Evolutionary conservation across 1,140 invertebrate genomes (phyloP), one percentile per base, ranked within the genome.

Genomic region (Drosophila albomicans): DNA sequence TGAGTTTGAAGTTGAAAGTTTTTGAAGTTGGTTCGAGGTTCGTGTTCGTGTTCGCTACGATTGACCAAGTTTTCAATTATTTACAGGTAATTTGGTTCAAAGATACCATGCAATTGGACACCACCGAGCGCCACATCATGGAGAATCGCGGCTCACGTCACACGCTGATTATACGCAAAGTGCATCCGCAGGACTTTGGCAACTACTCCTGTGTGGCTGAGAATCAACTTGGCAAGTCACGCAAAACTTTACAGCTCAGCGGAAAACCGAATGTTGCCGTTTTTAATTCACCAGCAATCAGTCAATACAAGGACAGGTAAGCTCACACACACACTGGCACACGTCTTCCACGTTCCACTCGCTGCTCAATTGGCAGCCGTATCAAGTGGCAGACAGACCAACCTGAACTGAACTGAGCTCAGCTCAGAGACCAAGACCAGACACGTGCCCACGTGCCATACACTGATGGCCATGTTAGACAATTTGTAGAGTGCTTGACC

Each of bases 151-250:
- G 94, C 28, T 94, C 94, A 77, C 92, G 94, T 75, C 94, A 95
- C 89, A 95, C 94, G 10, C 93, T 96, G 62, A 95, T 95, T 87
- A 94, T 96, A 75, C 93, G 94, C 38, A 95, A 95, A 93, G 95
- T 96, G 58, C 94, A 95, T 80, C 92, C 93, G 41, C 93, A 94
- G 58, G 95, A 96, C 92, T 96, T 96, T 91, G 95, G 95, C 74
- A 95, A 95, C 92, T 96, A 96, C 87, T 95, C 94, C 75, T 96
- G 95, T 92, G 93, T 94, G 58, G 95, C 95, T 7, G 94, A 95
- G 84, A 96, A 96, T 92, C 93, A 94, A 82, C 93, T 95, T 41
- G 95, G 95, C 65, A 94, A 95, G 91, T 93, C 93, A 65, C 93
- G 94, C 69, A 94, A 95, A 92, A 94, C 93, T 88, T 93, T 96